Base-by-base conservation (phyloP, 1,140 invertebrate genomes). In the Dreissena polymorpha region DNA sequence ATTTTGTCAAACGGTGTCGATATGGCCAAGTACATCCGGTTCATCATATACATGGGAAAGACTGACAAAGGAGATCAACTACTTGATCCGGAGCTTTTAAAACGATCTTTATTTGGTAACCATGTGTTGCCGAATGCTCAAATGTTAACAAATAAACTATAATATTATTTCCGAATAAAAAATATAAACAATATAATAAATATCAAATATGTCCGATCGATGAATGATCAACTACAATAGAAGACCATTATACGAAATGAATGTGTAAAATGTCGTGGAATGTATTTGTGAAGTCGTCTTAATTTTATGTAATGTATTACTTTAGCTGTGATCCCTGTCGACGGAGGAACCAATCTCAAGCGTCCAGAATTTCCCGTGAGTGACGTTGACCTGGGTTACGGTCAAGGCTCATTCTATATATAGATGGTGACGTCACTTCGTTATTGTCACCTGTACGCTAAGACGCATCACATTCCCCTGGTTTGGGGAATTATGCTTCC, bases 341-440 rank as follows among this genome's bases (percentile, higher is more conserved):
- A 5, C 6, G 57, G 57, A 16, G 18, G 57, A 53, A 51, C 27
- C 14, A 75, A 49, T 65, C 57, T 75, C 0, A 64, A 27, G 0
- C 6, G 10, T n/a, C 76, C 76, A n/a, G 67, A 57, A 13, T 78
- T 69, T 69, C 76, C 76, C 18, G 51, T 70, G 7, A 29, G 23
- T 1, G 76, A 78, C 10, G 53, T 60, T 64, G 25, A 25, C 12
- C n/a, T 69, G 21, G 76, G 76, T 12, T 78, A 78, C 16, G 76
- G 76, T 5, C 29, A 69, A n/a, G n/a, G n/a, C n/a, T n/a, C n/a
- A n/a, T n/a, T n/a, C n/a, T n/a, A n/a, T n/a, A n/a, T n/a, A n/a
- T n/a, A n/a, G n/a, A n/a, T n/a, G n/a, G n/a, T n/a, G n/a, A n/a
- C n/a, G n/a, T n/a, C n/a, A n/a, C n/a, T n/a, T n/a, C n/a, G n/a